Conservation (phyloP, 1,140 invertebrate species). For the Drosophila arawakana region DNA sequence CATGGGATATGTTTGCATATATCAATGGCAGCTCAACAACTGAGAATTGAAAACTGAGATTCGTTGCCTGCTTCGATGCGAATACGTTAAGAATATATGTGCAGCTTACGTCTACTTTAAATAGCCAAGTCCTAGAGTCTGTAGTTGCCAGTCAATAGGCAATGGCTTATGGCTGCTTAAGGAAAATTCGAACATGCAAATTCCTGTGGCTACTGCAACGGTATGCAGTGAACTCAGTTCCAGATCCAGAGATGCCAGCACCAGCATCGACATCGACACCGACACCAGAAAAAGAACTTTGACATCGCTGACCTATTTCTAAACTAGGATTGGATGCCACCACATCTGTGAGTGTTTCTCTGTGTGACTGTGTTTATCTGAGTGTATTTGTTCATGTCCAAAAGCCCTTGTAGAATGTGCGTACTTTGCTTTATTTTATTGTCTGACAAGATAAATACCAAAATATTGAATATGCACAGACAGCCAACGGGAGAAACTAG, state of each 20-base stretch:
- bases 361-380: conserved; percentile 23
- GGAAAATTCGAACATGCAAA: conserved; percentile 68
- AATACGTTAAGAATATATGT: conserved; percentile 3
- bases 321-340: not conserved
- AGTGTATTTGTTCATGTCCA: conserved; percentile 24
- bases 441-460: conserved; percentile 82
- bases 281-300: conserved; percentile 38
- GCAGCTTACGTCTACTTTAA: conserved; percentile 18
- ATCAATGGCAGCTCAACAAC: conserved; percentile 12
- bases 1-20: not conserved
- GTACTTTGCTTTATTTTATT: conserved; percentile 80
- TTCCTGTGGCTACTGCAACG: conserved; percentile 63
- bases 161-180: conserved; percentile 60
- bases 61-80: conserved; percentile 5
- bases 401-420: conserved; percentile 45
- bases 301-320: conserved; percentile 63
- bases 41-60: conserved; percentile 11
- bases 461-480: conserved; percentile 75
- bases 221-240: conserved; percentile 40
- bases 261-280: conserved; percentile 18
- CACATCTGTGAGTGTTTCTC: conserved; percentile 23
- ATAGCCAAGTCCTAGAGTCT: conserved; percentile 13
- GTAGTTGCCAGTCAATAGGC: conserved; percentile 41
- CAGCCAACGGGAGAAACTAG: conserved; percentile 24
- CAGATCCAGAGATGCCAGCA: conserved; percentile 20